Evolutionary conservation across 2,113 vertebrate species (phyloP).

Genomic region (Passer domesticus): DNA sequence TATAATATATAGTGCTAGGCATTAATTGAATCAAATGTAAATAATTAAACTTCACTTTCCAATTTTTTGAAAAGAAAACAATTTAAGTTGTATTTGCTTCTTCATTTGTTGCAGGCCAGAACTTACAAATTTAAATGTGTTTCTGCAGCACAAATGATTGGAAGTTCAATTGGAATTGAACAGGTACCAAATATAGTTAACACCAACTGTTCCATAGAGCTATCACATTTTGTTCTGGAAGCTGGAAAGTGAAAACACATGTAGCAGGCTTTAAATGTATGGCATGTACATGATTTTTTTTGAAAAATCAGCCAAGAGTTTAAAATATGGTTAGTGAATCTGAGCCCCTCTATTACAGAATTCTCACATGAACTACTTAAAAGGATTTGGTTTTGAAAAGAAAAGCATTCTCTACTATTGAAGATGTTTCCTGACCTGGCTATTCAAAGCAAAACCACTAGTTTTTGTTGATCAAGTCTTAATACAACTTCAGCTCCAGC

Average conservation of each 20-base stretch:
- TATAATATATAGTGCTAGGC: neutral
- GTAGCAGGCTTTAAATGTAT: constrained; percentile 4
- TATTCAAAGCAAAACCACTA: neutral
- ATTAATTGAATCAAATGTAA: neutral
- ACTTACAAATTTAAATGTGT: neutral
- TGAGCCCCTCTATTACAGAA: neutral
- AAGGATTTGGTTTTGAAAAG: constrained; percentile 3
- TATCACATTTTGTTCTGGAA: constrained; percentile 38
- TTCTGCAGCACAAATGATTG: neutral
- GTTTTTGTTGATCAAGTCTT: neutral
- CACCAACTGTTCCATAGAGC: neutral
- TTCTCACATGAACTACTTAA: neutral
- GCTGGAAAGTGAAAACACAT: constrained; percentile 32
- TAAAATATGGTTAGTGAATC: constrained; percentile 3
- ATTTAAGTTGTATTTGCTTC: neutral
- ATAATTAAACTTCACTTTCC: neutral
- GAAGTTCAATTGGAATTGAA: neutral
- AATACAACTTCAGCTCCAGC: neutral
- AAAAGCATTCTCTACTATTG: neutral
- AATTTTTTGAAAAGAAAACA: neutral
- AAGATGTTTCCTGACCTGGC: neutral
- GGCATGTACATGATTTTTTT: neutral
- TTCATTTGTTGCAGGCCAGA: neutral
- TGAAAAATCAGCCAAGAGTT: neutral
- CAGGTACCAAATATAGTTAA: neutral